A percentile compares a stretch with the other conserved stretches of the same genome.
Conservation (phyloP, 1,140 invertebrate genomes). For the Drosophila eugracilis region DNA sequence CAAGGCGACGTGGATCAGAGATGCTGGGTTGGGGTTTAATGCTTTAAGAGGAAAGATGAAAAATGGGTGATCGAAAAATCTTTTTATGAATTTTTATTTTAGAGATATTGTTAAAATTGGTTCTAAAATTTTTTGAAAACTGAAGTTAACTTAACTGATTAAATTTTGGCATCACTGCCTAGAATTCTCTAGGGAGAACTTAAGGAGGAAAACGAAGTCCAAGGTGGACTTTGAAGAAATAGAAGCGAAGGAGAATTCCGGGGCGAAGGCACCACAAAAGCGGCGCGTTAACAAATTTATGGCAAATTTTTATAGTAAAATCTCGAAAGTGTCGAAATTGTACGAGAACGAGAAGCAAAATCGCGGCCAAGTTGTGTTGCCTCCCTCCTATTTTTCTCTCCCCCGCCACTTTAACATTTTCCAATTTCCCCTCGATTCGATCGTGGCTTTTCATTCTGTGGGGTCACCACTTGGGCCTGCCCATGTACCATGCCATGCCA, state of each 20-base stretch:
- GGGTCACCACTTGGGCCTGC: constrained; percentile 61
- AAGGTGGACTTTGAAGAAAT: neutral
- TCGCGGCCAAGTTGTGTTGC: constrained; percentile 52
- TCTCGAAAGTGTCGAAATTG: constrained; percentile 80
- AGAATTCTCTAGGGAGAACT: constrained; percentile 40
- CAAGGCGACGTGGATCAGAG: constrained; percentile 25
- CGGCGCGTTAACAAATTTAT: constrained; percentile 72
- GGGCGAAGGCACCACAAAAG: constrained; percentile 37
- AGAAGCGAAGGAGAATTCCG: neutral
- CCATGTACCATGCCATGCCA: constrained; percentile 37
- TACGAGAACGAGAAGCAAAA: constrained; percentile 42
- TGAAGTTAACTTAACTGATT: no score
- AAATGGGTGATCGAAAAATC: no score
- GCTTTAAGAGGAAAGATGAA: neutral
- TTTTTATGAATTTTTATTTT: no score
- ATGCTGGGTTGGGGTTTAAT: neutral
- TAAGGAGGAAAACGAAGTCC: neutral
- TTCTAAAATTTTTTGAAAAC: neutral
- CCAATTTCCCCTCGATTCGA: neutral
- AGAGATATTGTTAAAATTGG: neutral
- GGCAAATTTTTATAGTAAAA: constrained; percentile 79
- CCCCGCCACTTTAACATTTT: neutral
- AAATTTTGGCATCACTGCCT: constrained; percentile 9
- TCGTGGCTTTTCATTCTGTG: constrained; percentile 62
- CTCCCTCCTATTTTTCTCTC: neutral